phyloP scores from a whole-genome alignment of 2,113 vertebrate genomes.

The Rhinolophus ferrumequinum region DNA sequence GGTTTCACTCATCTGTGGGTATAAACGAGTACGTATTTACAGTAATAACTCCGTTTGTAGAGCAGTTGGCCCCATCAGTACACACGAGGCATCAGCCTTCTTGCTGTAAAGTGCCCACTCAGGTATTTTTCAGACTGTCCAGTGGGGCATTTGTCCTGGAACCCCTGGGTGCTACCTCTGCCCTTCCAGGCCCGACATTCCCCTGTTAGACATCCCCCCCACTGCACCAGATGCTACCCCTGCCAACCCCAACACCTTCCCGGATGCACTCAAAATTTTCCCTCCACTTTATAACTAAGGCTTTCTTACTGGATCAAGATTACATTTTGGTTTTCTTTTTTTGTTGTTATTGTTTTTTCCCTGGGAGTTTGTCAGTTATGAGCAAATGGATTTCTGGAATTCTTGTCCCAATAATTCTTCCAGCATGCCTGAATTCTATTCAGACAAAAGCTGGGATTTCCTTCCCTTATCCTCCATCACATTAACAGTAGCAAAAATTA shows the following conservation, averaged over 20 bases:
- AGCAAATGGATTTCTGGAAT: not conserved
- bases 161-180: not conserved
- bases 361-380: not conserved
- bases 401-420: not conserved
- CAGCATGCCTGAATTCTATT: not conserved
- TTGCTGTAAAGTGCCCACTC: not conserved
- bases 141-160: not conserved
- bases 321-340: not conserved
- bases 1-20: not conserved
- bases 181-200: not conserved
- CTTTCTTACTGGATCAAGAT: not conserved
- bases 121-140: not conserved
- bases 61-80: not conserved
- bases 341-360: not conserved
- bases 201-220: not conserved
- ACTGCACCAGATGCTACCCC: not conserved
- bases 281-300: not conserved
- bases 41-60: not conserved
- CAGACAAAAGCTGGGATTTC: not conserved
- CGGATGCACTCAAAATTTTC: not conserved
- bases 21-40: not conserved
- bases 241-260: not conserved
- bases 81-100: not conserved
- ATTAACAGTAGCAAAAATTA: not conserved
- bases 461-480: not conserved